Evolutionary conservation across 2,113 vertebrate genomes (phyloP).

Genomic region (Plectropomus leopardus): DNA sequence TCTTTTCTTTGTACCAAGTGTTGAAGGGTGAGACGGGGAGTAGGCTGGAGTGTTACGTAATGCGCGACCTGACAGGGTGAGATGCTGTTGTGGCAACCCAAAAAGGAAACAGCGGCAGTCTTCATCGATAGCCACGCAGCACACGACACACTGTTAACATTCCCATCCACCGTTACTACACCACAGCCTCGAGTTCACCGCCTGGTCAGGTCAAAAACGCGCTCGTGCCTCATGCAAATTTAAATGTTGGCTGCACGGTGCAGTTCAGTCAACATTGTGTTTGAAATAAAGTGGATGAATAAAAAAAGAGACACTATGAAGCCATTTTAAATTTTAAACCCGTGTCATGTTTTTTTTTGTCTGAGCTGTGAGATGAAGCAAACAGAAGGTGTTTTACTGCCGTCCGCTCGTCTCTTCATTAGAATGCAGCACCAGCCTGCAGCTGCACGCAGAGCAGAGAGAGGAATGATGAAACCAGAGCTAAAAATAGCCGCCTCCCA

Average conservation of each 20-base stretch:
- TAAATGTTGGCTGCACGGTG: neutral
- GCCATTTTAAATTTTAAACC: neutral
- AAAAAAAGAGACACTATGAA: neutral
- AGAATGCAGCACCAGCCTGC: slow-evolving; percentile 79
- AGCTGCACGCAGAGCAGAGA: slow-evolving; percentile 75
- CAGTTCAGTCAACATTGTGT: neutral
- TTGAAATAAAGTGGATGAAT: neutral
- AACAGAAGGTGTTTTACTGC: slow-evolving; percentile 55
- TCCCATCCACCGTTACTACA: slow-evolving; percentile 17
- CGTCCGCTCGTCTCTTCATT: slow-evolving; percentile 73
- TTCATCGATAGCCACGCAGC: slow-evolving; percentile 32
- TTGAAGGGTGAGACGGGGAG: neutral
- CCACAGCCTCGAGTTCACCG: slow-evolving; percentile 15
- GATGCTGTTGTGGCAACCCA: slow-evolving; percentile 73
- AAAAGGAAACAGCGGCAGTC: slow-evolving; percentile 61
- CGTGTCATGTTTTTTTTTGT: neutral
- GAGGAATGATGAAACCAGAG: slow-evolving; percentile 85
- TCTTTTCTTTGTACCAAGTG: slow-evolving; percentile 6
- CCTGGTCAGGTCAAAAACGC: neutral
- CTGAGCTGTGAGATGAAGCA: neutral
- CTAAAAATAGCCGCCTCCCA: slow-evolving; percentile 87
- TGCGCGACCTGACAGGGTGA: slow-evolving; percentile 33
- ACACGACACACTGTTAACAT: slow-evolving; percentile 12
- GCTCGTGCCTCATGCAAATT: neutral
- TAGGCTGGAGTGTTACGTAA: slow-evolving; percentile 9